Conservation (phyloP, 2,797 vertebrate species). For the Triplophysa yarkandensis region DNA sequence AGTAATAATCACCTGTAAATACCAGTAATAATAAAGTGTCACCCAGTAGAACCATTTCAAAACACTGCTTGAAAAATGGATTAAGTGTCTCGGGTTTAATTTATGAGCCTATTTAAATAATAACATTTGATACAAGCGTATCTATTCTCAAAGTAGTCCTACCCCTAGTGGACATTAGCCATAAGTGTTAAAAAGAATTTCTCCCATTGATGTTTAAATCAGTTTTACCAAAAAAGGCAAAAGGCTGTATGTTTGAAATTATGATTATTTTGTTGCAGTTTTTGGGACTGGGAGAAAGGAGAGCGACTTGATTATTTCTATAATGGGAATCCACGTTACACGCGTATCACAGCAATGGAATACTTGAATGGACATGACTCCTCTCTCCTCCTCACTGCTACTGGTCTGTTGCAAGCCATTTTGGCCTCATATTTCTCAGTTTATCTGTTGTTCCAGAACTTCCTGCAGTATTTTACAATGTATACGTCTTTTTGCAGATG, state of each 20-base stretch:
- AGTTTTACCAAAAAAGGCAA: too few species aligned
- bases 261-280: slow-evolving; percentile 69
- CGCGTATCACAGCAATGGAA: slow-evolving; percentile 95
- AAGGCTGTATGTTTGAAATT: background rate
- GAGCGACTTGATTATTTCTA: slow-evolving; percentile 97
- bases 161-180: too few species aligned
- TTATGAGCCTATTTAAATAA: too few species aligned
- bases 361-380: slow-evolving; percentile 96
- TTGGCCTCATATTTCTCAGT: background rate
- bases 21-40: too few species aligned
- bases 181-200: too few species aligned
- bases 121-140: too few species aligned
- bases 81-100: too few species aligned
- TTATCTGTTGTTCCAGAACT: background rate
- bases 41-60: too few species aligned
- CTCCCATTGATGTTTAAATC: too few species aligned
- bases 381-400: slow-evolving; percentile 92
- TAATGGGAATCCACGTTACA: slow-evolving; percentile 96
- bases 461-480: background rate
- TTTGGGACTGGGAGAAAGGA: slow-evolving; percentile 98
- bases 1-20: too few species aligned
- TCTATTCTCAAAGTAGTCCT: too few species aligned
- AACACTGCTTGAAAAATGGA: too few species aligned
- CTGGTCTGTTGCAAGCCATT: slow-evolving; percentile 73
- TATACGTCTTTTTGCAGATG: slow-evolving; percentile 73